Evolutionary conservation across 2,113 vertebrate genomes (phyloP).

Genomic region (Jacana jacana): DNA sequence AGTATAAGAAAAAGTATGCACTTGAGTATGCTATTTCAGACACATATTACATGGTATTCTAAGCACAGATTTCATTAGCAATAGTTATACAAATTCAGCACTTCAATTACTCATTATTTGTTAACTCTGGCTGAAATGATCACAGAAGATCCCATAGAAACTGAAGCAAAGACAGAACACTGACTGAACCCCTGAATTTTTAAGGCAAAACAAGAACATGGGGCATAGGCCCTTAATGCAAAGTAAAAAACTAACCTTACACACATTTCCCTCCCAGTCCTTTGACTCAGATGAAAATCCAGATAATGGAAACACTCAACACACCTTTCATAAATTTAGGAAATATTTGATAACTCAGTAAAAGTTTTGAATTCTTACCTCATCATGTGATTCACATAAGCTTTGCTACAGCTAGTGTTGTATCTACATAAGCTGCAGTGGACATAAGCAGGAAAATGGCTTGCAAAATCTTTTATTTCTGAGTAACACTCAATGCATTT

Average conservation of each 20-base stretch:
- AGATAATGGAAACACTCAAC: background rate
- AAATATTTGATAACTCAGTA: background rate
- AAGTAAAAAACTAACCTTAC: background rate
- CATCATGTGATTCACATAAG: slow-evolving; percentile 93
- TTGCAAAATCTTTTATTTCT: slow-evolving; percentile 84
- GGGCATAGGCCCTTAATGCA: background rate
- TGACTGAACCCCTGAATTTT: background rate
- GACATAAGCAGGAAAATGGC: slow-evolving; percentile 87
- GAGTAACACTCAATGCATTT: slow-evolving; percentile 93
- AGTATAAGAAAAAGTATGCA: background rate
- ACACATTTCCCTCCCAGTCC: background rate
- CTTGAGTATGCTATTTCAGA: background rate
- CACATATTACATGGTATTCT: background rate
- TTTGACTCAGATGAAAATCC: background rate
- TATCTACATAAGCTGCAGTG: slow-evolving; percentile 92
- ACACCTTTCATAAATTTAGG: background rate
- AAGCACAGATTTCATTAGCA: background rate
- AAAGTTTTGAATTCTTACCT: slow-evolving; percentile 76
- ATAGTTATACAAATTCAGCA: background rate
- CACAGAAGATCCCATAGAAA: background rate
- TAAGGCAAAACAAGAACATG: background rate
- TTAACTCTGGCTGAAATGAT: background rate
- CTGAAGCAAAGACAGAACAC: background rate
- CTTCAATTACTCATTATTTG: background rate
- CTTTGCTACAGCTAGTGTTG: slow-evolving; percentile 90